Conservation (phyloP, 1,140 invertebrate species). For the Zaprionus ornatus region DNA sequence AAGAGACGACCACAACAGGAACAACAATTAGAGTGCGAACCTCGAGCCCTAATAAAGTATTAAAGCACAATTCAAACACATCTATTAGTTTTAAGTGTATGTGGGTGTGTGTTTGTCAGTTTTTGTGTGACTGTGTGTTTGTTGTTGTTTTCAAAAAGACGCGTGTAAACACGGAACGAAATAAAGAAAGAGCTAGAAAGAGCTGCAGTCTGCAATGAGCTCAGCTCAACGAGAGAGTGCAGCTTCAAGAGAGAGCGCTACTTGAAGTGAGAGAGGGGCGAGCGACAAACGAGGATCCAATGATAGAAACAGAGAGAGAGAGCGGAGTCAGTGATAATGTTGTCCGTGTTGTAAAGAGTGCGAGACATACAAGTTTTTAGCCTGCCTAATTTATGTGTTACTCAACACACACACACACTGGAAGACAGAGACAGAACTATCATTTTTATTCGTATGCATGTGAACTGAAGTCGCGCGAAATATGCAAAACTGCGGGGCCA, state of each 20-base stretch:
- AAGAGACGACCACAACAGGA: background rate
- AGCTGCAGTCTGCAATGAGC: background rate
- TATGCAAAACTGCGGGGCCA: constrained; percentile 37
- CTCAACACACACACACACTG: constrained; percentile 25
- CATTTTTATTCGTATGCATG: background rate
- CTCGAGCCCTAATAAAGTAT: constrained; percentile 14
- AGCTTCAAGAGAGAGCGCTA: background rate
- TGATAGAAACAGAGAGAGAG: background rate
- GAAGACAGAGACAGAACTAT: background rate
- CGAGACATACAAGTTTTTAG: constrained; percentile 22
- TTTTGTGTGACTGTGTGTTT: constrained; percentile 22
- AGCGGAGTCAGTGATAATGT: constrained; percentile 35
- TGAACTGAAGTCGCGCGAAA: constrained; percentile 41
- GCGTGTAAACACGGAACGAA: constrained; percentile 25
- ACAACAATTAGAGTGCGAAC: constrained; percentile 14
- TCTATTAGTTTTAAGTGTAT: constrained; percentile 23
- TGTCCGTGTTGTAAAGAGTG: constrained; percentile 35
- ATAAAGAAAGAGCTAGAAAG: background rate
- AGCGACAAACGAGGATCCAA: background rate
- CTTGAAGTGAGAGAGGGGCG: background rate
- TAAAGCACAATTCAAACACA: constrained; percentile 11
- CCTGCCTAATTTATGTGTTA: background rate
- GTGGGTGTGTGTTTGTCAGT: background rate
- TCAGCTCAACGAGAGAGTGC: background rate
- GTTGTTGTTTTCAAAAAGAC: constrained; percentile 32